Percentiles rank a stretch among this genome's conserved stretches.
Conservation (phyloP, 2,888 invertebrate species). For the Microctonus brassicae region DNA sequence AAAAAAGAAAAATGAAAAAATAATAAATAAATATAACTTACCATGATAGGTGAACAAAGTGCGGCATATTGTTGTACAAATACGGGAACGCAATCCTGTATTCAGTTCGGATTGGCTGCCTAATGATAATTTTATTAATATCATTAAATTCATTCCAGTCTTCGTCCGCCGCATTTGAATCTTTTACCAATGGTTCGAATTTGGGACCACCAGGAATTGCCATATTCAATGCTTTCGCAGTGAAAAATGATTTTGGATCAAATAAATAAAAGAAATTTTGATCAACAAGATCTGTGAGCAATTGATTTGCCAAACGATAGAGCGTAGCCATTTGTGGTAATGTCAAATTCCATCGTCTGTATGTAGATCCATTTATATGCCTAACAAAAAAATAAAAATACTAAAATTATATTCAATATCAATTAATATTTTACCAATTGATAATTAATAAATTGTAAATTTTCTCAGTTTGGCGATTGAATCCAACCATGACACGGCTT, state of each 20-base stretch:
- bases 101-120: conserved; percentile 98
- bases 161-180: conserved; percentile 96
- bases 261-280: conserved; percentile 99
- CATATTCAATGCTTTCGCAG: conserved; percentile 99
- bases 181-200: conserved; percentile 99
- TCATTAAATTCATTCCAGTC: conserved; percentile 99
- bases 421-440: background rate
- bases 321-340: conserved; percentile 98
- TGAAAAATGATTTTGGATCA: conserved; percentile 99
- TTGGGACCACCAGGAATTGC: conserved; percentile 99
- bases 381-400: conserved; percentile 71
- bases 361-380: conserved; percentile 96
- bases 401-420: no score
- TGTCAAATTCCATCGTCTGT: conserved; percentile 95
- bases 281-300: conserved; percentile 97
- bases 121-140: conserved; percentile 99
- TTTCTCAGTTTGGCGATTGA: conserved; percentile 56
- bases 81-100: conserved; percentile 99
- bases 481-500: conserved; percentile 55
- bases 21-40: conserved; percentile 71
- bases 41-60: conserved; percentile 98
- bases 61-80: conserved; percentile 98
- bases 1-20: conserved; percentile 29
- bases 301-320: conserved; percentile 96
- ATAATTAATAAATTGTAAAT: conserved; percentile 7